phyloP scores from a whole-genome alignment of 2,113 vertebrate genomes.

The Cyanistes caeruleus region DNA sequence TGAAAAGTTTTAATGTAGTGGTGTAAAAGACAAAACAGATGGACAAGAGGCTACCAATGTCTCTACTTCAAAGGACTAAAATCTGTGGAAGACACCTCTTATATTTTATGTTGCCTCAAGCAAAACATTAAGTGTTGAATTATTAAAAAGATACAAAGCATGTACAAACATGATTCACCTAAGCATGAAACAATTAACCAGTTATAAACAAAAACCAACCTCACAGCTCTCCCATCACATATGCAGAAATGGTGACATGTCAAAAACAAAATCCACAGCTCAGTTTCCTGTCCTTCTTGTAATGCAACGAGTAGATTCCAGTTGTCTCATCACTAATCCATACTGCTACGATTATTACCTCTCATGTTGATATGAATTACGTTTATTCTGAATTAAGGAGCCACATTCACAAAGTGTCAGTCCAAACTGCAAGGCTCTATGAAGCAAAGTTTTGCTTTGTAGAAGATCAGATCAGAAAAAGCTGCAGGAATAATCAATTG shows the following conservation, averaged over 20 bases:
- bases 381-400: background rate
- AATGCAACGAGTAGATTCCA: background rate
- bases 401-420: background rate
- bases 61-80: background rate
- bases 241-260: background rate
- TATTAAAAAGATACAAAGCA: background rate
- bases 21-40: background rate
- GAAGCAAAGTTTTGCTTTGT: background rate
- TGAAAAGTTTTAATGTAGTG: background rate
- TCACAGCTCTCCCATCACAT: background rate
- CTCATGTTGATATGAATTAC: background rate
- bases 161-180: background rate
- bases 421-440: background rate
- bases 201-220: background rate
- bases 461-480: background rate
- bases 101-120: background rate
- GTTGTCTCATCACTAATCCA: background rate
- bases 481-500: background rate
- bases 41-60: background rate
- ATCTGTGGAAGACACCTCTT: background rate
- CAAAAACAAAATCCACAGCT: background rate
- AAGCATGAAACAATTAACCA: background rate
- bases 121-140: background rate
- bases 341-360: background rate
- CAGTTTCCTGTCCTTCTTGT: background rate